A percentile compares a stretch with the other conserved stretches of the same genome.
Conservation (phyloP, 2,113 vertebrate species). For the Siphamia tubifer region DNA sequence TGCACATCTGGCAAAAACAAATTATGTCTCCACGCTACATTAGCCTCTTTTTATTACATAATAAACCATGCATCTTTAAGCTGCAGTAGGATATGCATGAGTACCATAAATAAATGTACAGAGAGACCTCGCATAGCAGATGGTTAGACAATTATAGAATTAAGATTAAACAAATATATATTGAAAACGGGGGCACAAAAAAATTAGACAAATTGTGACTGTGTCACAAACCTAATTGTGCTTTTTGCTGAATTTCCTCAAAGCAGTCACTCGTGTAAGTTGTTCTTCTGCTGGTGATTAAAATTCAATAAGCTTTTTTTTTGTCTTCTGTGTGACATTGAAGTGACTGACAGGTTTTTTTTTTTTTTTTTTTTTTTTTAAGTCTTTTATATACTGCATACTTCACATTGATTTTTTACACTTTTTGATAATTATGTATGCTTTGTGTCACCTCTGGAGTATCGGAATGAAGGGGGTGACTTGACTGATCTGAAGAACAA, state of each 20-base stretch:
- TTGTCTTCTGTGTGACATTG: constrained; percentile 35
- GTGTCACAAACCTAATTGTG: no score
- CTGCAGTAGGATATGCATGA: no score
- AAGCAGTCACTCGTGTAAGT: background rate
- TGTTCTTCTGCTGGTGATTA: constrained; percentile 30
- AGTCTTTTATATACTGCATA: background rate
- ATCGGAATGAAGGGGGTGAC: constrained; percentile 5
- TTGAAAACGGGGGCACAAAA: no score
- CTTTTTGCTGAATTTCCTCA: background rate
- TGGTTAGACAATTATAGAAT: no score
- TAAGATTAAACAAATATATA: no score
- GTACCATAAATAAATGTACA: no score
- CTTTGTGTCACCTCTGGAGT: constrained; percentile 16
- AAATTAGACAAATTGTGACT: no score
- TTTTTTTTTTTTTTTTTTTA: constrained; percentile 23
- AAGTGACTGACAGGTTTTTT: constrained; percentile 52
- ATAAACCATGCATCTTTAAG: background rate
- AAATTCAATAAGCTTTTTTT: constrained; percentile 36
- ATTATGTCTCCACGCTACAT: constrained; percentile 3
- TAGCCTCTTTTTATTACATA: constrained; percentile 23
- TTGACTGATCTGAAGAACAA: constrained; percentile 36
- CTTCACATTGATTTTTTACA: constrained; percentile 42
- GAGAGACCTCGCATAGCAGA: no score
- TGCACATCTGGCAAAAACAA: background rate
- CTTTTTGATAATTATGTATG: constrained; percentile 49